These are phyloP conservation scores for Paedocypris sp. DNA, from an alignment of 2,113 vertebrate genomes.

Conservation along the genomic window DNA sequence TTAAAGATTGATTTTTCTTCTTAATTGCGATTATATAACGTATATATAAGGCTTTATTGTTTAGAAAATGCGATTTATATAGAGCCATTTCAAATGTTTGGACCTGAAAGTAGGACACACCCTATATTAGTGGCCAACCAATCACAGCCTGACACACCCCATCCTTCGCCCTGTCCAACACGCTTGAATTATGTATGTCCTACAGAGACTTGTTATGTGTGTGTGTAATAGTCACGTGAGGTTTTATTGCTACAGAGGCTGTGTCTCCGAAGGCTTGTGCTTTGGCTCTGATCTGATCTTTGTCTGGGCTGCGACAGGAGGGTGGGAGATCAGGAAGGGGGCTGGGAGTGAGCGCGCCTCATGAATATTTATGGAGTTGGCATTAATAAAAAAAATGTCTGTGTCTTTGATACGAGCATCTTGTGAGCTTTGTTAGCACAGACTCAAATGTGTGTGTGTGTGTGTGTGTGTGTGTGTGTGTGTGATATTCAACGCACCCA, in stretches of 20 bases:
- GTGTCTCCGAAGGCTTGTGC: neutral
- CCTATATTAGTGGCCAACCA: too few species aligned
- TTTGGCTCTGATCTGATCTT: conserved; percentile 5
- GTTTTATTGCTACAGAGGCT: neutral
- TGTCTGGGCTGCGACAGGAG: conserved; percentile 1
- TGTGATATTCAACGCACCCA: neutral
- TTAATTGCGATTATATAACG: too few species aligned
- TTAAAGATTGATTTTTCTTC: too few species aligned
- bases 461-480: neutral
- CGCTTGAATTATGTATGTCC: too few species aligned
- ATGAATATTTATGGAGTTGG: conserved; percentile 31
- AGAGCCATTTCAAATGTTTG: too few species aligned
- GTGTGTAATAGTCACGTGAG: too few species aligned
- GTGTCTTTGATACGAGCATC: neutral
- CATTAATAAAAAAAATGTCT: conserved; percentile 5
- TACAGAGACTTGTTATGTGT: too few species aligned
- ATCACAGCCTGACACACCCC: too few species aligned
- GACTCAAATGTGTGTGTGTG: neutral
- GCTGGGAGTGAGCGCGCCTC: neutral
- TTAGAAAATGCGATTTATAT: too few species aligned
- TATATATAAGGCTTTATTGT: too few species aligned
- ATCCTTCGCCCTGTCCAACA: too few species aligned
- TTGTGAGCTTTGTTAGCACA: neutral
- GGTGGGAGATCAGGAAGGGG: neutral
- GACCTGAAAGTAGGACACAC: too few species aligned